Evolutionary conservation across 2,797 vertebrate genomes (phyloP).

Genomic region (Lacerta bilineata): DNA sequence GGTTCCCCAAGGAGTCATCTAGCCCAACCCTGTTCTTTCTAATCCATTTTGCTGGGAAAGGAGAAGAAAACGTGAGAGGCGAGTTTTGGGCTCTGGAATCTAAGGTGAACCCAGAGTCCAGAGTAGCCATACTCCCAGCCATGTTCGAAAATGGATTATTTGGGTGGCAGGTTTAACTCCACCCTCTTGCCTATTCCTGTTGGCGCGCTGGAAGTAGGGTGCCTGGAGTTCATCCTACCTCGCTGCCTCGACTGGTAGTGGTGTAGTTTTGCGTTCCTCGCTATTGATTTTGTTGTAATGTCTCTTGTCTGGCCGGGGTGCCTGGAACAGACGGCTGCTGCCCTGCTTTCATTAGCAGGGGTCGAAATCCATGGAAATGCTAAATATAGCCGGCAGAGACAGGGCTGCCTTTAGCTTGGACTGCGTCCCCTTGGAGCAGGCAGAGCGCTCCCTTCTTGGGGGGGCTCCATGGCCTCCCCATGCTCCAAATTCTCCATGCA

Average conservation of each 20-base stretch:
- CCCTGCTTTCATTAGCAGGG: slow-evolving; percentile 1
- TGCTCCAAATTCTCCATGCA: no score
- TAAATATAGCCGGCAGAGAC: background rate
- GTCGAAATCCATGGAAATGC: background rate
- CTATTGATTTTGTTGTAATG: background rate
- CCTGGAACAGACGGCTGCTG: background rate
- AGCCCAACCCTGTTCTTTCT: no score
- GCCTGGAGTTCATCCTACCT: no score
- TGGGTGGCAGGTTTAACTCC: no score
- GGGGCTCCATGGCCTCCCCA: no score
- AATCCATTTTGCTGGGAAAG: no score
- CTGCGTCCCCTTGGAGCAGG: background rate
- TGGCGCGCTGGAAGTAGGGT: background rate
- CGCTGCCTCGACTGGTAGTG: background rate
- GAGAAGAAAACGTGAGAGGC: no score
- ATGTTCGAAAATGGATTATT: background rate
- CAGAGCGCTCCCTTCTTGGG: background rate
- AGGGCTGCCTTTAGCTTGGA: background rate
- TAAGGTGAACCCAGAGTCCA: background rate
- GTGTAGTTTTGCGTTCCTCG: background rate
- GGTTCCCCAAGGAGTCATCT: no score
- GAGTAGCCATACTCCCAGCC: no score
- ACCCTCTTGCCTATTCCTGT: background rate
- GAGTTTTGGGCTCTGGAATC: background rate
- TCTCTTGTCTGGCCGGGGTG: background rate